Percentiles rank a stretch among this genome's conserved stretches.
phyloP scores from a whole-genome alignment of 1,140 invertebrate species.

The Plutomurus gul region DNA sequence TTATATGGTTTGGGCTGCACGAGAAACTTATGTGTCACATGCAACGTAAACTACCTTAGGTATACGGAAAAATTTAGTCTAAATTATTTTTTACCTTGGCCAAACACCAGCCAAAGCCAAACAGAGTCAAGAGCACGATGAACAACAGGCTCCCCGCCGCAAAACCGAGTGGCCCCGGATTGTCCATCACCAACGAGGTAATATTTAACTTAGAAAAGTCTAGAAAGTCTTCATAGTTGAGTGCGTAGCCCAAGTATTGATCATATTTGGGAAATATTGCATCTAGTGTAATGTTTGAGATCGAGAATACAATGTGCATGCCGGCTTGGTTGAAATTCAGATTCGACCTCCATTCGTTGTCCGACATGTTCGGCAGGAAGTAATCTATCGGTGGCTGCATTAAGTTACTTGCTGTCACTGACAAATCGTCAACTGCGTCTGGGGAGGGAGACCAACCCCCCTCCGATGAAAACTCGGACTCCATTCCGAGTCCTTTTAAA shows the following conservation, averaged over 20 bases:
- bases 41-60: no score
- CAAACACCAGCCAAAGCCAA: constrained; percentile 44
- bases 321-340: neutral
- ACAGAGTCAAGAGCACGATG: constrained; percentile 37
- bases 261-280: constrained; percentile 44
- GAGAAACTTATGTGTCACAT: no score
- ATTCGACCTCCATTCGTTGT: constrained; percentile 22
- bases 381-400: constrained; percentile 33
- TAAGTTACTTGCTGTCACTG: neutral
- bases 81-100: no score
- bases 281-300: constrained; percentile 29
- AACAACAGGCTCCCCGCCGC: constrained; percentile 2
- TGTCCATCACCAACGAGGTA: constrained; percentile 35
- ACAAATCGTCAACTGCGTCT: neutral
- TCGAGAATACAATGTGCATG: constrained; percentile 2
- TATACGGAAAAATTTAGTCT: no score
- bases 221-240: constrained; percentile 31
- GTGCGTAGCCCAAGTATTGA: constrained; percentile 45
- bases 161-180: constrained; percentile 39
- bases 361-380: constrained; percentile 36
- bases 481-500: neutral
- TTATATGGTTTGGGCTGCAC: no score
- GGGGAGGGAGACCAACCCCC: neutral
- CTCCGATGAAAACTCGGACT: neutral
- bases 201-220: constrained; percentile 37